phyloP scores from a whole-genome alignment of 2,797 vertebrate species.

The Siniperca scherzeri region DNA sequence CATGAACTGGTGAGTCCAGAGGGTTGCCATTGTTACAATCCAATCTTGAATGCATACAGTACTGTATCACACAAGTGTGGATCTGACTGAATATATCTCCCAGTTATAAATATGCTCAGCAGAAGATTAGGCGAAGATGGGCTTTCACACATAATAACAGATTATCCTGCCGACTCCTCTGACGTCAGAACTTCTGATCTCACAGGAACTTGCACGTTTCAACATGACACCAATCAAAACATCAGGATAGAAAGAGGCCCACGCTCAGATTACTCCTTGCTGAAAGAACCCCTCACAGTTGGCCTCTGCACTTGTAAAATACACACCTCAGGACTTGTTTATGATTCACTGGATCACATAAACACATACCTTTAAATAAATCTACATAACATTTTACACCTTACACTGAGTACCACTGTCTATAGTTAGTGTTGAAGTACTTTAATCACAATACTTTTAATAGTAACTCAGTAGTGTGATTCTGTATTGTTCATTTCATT shows the following conservation, averaged over 20 bases:
- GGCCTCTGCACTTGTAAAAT: slow-evolving; percentile 11
- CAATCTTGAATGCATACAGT: slow-evolving; percentile 1
- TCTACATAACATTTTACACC: neutral
- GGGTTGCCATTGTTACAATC: neutral
- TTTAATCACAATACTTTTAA: neutral
- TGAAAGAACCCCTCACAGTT: neutral
- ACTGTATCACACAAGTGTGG: neutral
- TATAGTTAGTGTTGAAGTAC: neutral
- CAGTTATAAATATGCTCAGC: slow-evolving; percentile 36
- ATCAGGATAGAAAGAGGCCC: slow-evolving; percentile 24
- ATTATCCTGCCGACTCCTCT: slow-evolving; percentile 56
- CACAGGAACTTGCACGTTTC: slow-evolving; percentile 37
- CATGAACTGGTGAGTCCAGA: neutral
- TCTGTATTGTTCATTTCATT: neutral
- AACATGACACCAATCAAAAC: slow-evolving; percentile 46
- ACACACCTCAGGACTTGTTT: neutral
- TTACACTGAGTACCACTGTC: neutral
- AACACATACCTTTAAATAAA: neutral
- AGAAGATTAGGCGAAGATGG: slow-evolving; percentile 48
- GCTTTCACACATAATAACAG: slow-evolving; percentile 59
- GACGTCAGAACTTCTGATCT: slow-evolving; percentile 57
- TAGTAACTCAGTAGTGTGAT: neutral
- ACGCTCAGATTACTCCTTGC: neutral
- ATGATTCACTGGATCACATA: neutral
- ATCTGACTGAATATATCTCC: slow-evolving; percentile 40